Base-by-base conservation (phyloP, 2,888 invertebrate species). In the Dasysyrphus tricinctus region DNA sequence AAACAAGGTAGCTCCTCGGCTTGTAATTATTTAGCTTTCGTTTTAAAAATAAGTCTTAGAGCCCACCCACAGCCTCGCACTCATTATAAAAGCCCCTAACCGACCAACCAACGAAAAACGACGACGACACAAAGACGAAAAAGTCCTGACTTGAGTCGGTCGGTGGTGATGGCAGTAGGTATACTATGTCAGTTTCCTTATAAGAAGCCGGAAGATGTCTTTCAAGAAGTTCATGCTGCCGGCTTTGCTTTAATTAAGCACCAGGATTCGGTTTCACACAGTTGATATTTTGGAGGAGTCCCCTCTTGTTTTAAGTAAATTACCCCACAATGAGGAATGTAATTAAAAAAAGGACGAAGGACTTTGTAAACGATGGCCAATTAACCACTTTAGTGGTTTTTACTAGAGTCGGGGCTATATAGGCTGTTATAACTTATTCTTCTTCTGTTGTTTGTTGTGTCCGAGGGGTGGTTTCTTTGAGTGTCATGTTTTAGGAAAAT, bases 261-360 rank as follows among this genome's bases (percentile, higher is more conserved):
- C 78, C 72, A 75, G 86, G 75, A 75, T 79, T 75, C 78, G 85
- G 85, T 86, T 86, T 86, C 86, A 75, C 85, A 82, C 78, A 75
- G 74, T 82, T 70, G 24, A 44, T 63, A 42, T 61, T 42, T 24
- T 24, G 34, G 29, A 73, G 77, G 34, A 63, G 67, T 65, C 65
- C 75, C 81, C 70, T 74, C 82, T 82, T 86, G 70, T 74, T 74
- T 82, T 72, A 82, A 86, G 82, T 81, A 79, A 82, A 82, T 82
- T 81, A 86, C 70, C 51, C 72, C 82, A 72, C 80, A 82, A 81
- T 67, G 72, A 79, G 63, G 78, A 72, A 86, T 79, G 78, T 82
- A 86, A 86, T 86, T 86, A 86, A 82, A 82, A 84, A 76, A 75
- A 69, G 56, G 59, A 70, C 57, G 65, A 70, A 75, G 59, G 82